Evolutionary conservation across 2,113 vertebrate species (phyloP).

Genomic region (Geococcyx californianus): DNA sequence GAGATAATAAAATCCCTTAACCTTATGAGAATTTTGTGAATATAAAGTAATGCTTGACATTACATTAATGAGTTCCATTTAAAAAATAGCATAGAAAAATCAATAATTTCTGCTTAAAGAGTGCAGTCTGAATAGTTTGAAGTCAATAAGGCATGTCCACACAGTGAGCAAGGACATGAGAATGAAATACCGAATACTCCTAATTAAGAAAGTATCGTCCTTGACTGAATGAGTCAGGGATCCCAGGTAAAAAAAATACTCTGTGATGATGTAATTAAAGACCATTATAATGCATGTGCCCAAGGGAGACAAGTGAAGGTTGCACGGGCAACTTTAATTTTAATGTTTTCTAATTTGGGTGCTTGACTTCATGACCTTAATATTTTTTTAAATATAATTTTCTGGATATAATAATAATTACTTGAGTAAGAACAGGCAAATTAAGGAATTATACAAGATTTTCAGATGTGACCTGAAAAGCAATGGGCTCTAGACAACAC

Average conservation of each 20-base stretch:
- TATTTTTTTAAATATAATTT: neutral
- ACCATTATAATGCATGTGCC: neutral
- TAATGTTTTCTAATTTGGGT: constrained; percentile 17
- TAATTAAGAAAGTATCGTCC: neutral
- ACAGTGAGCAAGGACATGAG: constrained; percentile 1
- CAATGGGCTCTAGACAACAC: neutral
- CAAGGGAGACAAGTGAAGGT: neutral
- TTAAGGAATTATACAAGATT: neutral
- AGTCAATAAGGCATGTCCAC: neutral
- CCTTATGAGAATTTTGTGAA: constrained; percentile 5
- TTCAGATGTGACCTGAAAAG: neutral
- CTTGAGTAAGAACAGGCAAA: neutral
- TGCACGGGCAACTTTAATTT: neutral
- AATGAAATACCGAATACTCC: neutral
- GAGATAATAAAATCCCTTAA: constrained; percentile 33
- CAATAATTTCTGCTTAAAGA: constrained; percentile 27
- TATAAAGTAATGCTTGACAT: neutral
- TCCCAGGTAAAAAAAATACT: neutral
- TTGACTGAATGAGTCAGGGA: neutral
- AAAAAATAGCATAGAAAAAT: constrained; percentile 29
- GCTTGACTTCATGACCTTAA: neutral
- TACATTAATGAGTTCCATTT: constrained; percentile 31
- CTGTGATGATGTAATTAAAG: constrained; percentile 29
- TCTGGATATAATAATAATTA: neutral
- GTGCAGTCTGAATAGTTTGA: neutral